Evolutionary conservation across 2,113 vertebrate species (phyloP).

Genomic region (Numida meleagris): DNA sequence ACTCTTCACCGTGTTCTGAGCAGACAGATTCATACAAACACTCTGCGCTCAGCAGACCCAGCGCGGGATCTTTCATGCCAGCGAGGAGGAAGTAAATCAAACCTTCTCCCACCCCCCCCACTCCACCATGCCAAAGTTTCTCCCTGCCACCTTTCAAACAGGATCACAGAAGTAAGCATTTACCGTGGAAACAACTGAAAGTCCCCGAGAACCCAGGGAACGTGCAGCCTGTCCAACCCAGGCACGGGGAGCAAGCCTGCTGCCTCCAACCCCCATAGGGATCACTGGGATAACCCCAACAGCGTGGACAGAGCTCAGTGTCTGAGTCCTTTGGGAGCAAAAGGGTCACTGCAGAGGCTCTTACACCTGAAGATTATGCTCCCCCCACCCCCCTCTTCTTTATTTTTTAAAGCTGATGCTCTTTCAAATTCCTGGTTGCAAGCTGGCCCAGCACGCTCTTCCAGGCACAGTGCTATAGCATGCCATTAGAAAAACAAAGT

Average conservation of each 20-base stretch:
- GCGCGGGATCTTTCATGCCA: constrained; percentile 45
- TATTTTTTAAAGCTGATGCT: not conserved
- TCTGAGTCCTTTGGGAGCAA: accelerated
- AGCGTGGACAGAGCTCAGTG: accelerated
- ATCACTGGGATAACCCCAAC: too few species aligned
- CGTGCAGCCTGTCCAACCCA: not conserved
- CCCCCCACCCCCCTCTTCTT: not conserved
- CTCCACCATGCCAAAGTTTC: not conserved
- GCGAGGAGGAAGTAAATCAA: constrained; percentile 61
- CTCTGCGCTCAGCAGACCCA: constrained; percentile 56
- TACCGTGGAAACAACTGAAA: not conserved
- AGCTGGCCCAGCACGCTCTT: accelerated
- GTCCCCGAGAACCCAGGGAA: not conserved
- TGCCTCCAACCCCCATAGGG: not conserved
- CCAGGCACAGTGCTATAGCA: not conserved
- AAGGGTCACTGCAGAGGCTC: not conserved
- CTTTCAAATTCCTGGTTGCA: not conserved
- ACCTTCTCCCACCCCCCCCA: not conserved
- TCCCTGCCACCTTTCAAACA: constrained; percentile 39
- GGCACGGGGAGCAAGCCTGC: not conserved
- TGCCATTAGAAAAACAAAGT: not conserved
- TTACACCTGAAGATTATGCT: not conserved
- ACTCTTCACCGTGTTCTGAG: constrained; percentile 68
- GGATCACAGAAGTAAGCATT: not conserved
- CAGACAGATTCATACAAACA: constrained; percentile 70